Evolutionary conservation across 2,113 vertebrate genomes (phyloP).

Genomic region (Lamprotornis superbus): DNA sequence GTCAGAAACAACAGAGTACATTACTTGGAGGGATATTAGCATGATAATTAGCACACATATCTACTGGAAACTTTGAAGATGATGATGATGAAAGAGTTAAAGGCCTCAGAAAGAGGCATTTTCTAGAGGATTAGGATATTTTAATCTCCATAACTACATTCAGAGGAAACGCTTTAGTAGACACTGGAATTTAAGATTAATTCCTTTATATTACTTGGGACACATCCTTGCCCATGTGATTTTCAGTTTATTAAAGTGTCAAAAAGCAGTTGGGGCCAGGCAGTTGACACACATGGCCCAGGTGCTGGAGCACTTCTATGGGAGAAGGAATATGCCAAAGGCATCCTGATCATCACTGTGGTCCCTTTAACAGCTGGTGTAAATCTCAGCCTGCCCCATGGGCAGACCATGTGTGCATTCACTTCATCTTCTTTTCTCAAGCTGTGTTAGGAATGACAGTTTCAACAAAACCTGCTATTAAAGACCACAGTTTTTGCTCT

Average conservation of each 20-base stretch:
- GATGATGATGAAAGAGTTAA: background rate
- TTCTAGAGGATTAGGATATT: background rate
- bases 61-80: background rate
- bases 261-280: background rate
- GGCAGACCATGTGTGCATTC: background rate
- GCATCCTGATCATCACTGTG: background rate
- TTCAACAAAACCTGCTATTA: background rate
- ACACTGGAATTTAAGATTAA: background rate
- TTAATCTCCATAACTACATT: background rate
- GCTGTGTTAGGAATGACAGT: background rate
- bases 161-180: background rate
- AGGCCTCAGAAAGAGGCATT: background rate
- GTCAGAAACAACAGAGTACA: background rate
- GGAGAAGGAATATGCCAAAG: background rate
- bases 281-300: background rate
- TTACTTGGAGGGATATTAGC: background rate
- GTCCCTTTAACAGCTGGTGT: background rate
- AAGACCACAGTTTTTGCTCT: background rate
- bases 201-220: background rate
- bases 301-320: background rate
- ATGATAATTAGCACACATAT: background rate
- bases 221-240: background rate
- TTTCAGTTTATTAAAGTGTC: background rate
- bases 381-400: background rate
- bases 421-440: background rate